Conservation (phyloP, 2,797 vertebrate species). For the Selene dorsalis region DNA sequence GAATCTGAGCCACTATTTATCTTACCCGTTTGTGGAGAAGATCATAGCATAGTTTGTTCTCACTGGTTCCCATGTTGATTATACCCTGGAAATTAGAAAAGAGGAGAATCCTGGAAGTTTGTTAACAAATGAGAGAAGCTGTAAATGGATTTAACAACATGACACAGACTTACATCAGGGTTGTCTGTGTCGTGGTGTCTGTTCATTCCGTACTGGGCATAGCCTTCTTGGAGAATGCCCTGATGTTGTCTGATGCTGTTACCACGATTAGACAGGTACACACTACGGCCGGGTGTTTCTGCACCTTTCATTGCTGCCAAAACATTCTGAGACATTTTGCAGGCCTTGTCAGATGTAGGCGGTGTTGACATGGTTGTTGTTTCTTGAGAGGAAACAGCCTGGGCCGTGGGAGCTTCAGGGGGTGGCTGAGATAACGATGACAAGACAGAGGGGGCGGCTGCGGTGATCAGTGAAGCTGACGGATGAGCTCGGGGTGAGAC, state of each 20-base stretch:
- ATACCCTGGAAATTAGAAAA: constrained; percentile 85
- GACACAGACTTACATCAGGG: constrained; percentile 87
- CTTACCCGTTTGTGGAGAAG: constrained; percentile 92
- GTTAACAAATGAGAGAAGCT: not conserved
- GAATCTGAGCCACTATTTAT: not conserved
- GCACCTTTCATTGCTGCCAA: constrained; percentile 16
- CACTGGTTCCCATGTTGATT: constrained; percentile 95
- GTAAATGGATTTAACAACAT: not conserved
- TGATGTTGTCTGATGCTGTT: constrained; percentile 83
- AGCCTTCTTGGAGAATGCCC: constrained; percentile 90
- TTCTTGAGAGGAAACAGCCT: constrained; percentile 40
- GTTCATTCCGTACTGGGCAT: constrained; percentile 85
- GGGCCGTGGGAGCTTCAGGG: constrained; percentile 27
- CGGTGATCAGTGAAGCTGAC: constrained; percentile 58
- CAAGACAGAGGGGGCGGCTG: constrained; percentile 40
- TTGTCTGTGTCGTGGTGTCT: constrained; percentile 89
- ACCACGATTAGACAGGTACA: constrained; percentile 84
- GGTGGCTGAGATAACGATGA: constrained; percentile 51
- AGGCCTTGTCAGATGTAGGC: constrained; percentile 37
- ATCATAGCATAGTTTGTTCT: constrained; percentile 97
- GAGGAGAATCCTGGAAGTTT: not conserved
- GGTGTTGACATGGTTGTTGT: constrained; percentile 18
- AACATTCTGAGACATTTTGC: constrained; percentile 17
- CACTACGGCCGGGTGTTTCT: constrained; percentile 46
- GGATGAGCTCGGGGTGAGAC: constrained; percentile 50